Evolutionary conservation across 1,140 invertebrate genomes (phyloP).

Genomic region (Eupeodes corollae): DNA sequence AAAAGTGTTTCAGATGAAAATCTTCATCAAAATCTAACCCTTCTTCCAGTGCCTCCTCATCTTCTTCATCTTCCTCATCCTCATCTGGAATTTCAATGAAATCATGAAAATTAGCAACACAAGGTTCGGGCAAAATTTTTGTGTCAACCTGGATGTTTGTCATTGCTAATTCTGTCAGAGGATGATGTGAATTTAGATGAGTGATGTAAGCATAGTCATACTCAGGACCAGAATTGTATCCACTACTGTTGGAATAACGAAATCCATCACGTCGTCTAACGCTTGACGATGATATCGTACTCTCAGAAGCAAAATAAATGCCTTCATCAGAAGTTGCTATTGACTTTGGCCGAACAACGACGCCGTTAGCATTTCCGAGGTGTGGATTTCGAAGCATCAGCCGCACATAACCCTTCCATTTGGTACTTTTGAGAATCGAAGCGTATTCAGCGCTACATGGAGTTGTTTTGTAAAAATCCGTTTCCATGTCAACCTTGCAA

Average conservation of each 20-base stretch:
- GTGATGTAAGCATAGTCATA: constrained; percentile 30
- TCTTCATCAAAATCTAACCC: constrained; percentile 38
- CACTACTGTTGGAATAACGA: no score
- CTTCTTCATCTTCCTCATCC: constrained; percentile 23
- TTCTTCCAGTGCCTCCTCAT: constrained; percentile 18
- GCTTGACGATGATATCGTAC: no score
- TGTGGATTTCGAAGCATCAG: constrained; percentile 20
- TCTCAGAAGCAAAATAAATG: no score
- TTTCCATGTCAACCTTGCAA: constrained; percentile 51
- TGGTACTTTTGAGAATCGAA: constrained; percentile 18
- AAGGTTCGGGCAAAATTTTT: constrained; percentile 23
- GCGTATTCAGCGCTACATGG: constrained; percentile 17
- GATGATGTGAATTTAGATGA: constrained; percentile 20
- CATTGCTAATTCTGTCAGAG: constrained; percentile 19
- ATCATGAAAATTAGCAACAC: constrained; percentile 16
- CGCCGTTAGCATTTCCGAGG: not conserved
- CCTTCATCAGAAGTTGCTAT: no score
- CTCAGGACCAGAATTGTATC: constrained; percentile 7
- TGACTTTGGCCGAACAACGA: no score
- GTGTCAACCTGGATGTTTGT: constrained; percentile 6
- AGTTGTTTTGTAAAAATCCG: constrained; percentile 22
- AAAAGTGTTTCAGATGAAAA: constrained; percentile 10
- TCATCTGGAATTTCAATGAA: constrained; percentile 20
- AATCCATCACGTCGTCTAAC: no score
- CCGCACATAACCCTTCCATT: constrained; percentile 34